Evolutionary conservation across 2,888 invertebrate species (phyloP).

Genomic region (Cheilosia scutellata): DNA sequence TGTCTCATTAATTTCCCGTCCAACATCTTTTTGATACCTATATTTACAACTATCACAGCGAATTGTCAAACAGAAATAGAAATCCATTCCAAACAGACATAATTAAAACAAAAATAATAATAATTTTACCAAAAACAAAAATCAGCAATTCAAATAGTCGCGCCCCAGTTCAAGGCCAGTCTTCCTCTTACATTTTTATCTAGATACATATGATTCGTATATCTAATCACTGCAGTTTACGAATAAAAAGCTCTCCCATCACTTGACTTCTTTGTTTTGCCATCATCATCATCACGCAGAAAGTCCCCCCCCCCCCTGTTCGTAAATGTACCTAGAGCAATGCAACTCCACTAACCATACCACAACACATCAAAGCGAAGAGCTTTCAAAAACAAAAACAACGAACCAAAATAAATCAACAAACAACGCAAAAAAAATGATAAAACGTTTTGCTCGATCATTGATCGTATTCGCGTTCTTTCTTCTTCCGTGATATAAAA

Average conservation of each 20-base stretch:
- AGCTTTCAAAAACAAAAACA: conserved; percentile 58
- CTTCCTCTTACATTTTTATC: conserved; percentile 52
- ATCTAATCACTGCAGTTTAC: conserved; percentile 40
- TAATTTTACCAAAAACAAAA: background rate
- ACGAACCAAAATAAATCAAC: conserved; percentile 48
- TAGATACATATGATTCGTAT: conserved; percentile 40
- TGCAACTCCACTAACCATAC: background rate
- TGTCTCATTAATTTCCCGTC: background rate
- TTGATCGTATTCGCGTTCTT: conserved; percentile 75
- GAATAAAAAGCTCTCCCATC: conserved; percentile 55
- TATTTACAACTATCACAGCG: background rate
- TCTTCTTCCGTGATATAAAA: conserved; percentile 83
- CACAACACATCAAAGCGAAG: conserved; percentile 25
- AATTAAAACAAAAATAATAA: background rate
- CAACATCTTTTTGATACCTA: no score
- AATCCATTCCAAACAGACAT: background rate
- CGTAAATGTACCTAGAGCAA: background rate
- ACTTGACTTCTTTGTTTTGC: conserved; percentile 60
- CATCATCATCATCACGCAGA: conserved; percentile 38
- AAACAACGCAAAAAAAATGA: conserved; percentile 59
- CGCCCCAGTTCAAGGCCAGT: conserved; percentile 61
- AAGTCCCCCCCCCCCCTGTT: background rate
- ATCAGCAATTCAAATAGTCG: conserved; percentile 24
- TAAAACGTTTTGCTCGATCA: conserved; percentile 79
- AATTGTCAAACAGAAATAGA: background rate